phyloP scores from a whole-genome alignment of 2,113 vertebrate species.

The Egretta garzetta region DNA sequence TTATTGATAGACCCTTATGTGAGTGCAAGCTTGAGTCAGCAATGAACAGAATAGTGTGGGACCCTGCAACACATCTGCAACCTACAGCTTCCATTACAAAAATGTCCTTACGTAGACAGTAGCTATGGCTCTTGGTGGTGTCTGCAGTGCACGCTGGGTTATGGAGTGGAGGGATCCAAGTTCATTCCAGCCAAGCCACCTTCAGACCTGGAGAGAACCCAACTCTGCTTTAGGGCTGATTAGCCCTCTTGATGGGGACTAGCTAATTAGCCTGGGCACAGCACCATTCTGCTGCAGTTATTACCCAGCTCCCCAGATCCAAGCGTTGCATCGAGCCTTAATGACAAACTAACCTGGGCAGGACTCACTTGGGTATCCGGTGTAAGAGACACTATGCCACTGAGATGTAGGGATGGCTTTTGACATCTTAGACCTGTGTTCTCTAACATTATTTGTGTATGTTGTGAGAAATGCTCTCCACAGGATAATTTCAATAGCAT shows the following conservation, averaged over 20 bases:
- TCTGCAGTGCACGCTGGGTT: not conserved
- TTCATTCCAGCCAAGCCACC: not conserved
- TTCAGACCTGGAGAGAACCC: not conserved
- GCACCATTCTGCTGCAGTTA: not conserved
- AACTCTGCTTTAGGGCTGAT: not conserved
- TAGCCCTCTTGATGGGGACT: not conserved
- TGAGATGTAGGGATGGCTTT: not conserved
- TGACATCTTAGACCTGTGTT: not conserved
- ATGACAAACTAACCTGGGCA: not conserved
- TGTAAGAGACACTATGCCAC: accelerated
- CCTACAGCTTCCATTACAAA: not conserved
- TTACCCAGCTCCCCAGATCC: not conserved
- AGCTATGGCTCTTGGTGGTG: not conserved
- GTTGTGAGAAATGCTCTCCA: not conserved
- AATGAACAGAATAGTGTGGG: not conserved
- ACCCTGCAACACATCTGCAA: not conserved
- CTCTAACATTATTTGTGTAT: not conserved
- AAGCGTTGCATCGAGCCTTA: not conserved
- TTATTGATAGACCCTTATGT: not conserved
- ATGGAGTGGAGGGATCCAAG: not conserved
- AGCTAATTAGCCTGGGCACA: not conserved
- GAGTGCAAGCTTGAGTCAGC: not conserved
- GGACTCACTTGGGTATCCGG: not conserved
- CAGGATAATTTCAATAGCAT: not conserved
- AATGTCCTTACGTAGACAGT: not conserved